Evolutionary conservation across 2,797 vertebrate genomes (phyloP).

Genomic region (Gouania willdenowi): DNA sequence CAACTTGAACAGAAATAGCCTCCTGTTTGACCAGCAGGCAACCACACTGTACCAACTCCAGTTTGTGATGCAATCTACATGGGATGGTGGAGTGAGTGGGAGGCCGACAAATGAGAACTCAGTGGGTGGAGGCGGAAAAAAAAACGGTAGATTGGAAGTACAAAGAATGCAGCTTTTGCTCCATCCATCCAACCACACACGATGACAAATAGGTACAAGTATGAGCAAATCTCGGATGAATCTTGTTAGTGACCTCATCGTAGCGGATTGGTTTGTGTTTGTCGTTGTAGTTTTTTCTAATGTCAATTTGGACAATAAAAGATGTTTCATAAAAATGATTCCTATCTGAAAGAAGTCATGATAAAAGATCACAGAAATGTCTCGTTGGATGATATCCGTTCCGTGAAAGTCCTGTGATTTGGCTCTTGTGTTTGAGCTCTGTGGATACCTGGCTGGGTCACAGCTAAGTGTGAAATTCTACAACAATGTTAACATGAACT

Average conservation of each 20-base stretch:
- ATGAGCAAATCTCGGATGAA: too few relatives aligned
- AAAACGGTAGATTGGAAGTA: slow-evolving; percentile 14
- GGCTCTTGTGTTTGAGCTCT: slow-evolving; percentile 48
- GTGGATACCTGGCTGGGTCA: slow-evolving; percentile 31
- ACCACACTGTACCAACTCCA: slow-evolving; percentile 8
- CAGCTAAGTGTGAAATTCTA: slow-evolving; percentile 55
- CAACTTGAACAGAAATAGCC: slow-evolving; percentile 18
- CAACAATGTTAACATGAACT: slow-evolving; percentile 56
- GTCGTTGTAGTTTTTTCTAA: too few relatives aligned
- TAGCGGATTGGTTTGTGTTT: too few relatives aligned
- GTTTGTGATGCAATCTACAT: slow-evolving; percentile 28
- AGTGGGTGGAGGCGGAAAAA: slow-evolving; percentile 43
- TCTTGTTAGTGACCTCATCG: too few relatives aligned
- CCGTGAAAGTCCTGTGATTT: slow-evolving; percentile 50
- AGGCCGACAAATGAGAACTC: slow-evolving; percentile 40
- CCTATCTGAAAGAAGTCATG: too few relatives aligned
- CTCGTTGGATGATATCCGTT: too few relatives aligned
- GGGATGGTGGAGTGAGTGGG: slow-evolving; percentile 45
- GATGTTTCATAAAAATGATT: too few relatives aligned
- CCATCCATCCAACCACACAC: slow-evolving; percentile 9
- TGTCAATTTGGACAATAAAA: too few relatives aligned
- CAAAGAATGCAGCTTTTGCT: slow-evolving; percentile 23
- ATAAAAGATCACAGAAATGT: too few relatives aligned
- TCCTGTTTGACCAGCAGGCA: slow-evolving; percentile 12
- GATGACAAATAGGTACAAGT: too few relatives aligned